Base-by-base conservation (phyloP, 2,888 invertebrate species). In the Pachliopta kotzebuea region DNA sequence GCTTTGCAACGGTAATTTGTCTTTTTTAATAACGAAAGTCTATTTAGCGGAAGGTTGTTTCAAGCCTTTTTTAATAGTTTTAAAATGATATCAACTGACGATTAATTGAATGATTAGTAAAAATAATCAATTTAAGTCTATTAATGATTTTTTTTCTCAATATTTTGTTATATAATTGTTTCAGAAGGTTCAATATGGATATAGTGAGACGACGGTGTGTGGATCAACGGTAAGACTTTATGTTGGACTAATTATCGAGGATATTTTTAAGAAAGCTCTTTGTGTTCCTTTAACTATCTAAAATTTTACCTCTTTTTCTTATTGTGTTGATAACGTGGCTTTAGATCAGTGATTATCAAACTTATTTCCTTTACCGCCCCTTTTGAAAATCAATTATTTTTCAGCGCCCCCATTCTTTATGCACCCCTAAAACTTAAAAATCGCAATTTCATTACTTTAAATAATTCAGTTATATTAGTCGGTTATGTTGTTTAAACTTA, bases 21-120 rank as follows among this genome's bases (percentile, higher is more conserved):
- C 55, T n/a, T 2, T 17, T 14, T 55, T 29, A 29, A 29, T 23
- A 42, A n/a, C 52, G 42, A 53, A 37, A 37, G 54, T 42, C n/a
- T 23, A 49, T 29, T 55, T 26, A 45, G 29, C 45, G 26, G 54
- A 61, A 45, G 55, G 61, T 49, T 55, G 9, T 45, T 55, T n/a
- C 20, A 23, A 24, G 7, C 9, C 42, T 60, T 53, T 21, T 54
- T 24, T n/a, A 45, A n/a, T 45, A n/a, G n/a, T 45, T 45, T 45
- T n/a, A 4, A 53, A 55, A 26, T 21, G 20, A 45, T 26, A 61
- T 55, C 55, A 21, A 29, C 29, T 54, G 8, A 49, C 20, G 26
- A 55, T 55, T 45, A 60, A 60, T 54, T 53, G 49, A 50, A 8
- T 64, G 55, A 62, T 61, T 66, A 62, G 62, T 63, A 67, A 67